Base-by-base conservation (phyloP, 1,140 invertebrate genomes). In the Penaeus indicus region DNA sequence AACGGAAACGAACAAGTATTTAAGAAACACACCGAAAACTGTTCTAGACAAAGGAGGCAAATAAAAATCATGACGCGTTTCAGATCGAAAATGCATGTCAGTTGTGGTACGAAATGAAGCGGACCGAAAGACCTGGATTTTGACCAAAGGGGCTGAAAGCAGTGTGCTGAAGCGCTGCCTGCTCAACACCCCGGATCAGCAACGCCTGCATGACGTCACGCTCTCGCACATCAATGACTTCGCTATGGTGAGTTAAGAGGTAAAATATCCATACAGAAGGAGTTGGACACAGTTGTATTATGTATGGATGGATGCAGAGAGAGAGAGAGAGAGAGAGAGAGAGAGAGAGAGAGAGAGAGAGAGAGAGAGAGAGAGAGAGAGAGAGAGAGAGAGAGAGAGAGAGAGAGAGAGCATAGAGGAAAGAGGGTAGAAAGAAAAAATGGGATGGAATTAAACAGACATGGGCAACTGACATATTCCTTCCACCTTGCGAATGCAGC, bases 131-230 rank as follows among this genome's bases (percentile, higher is more conserved):
- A 94, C 95, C 47, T 96, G 94, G 95, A 92, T 96, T 47, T 95
- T 96, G 85, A 96, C 95, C 90, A 98, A 98, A 93, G 97, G 97
- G 11, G 97, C 97, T 11, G 97, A 97, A 92, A 94, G 95, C 69
- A 93, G 95, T 38, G 93, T 97, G 0, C 93, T 97, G 54, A 95
- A 96, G 0, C 92, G 96, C 11, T 93, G 93, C 16, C 90, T 87
- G 3, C 47, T 91, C 0, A 94, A 19, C 5, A 19, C 22, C 21
- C 60, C 18, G 25, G 94, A 10, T 32, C 32, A 32, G 32, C 32
- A 32, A 32, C 92, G 93, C 0, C 88, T 92, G 22, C 61, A 60
- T 18, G 91, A 93, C 7, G 91, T 92, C 62, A 93, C 93, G 7
- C 88, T 92, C 22, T 84, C 91, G 38, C 94, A 94, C 88, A 93